phyloP scores from a whole-genome alignment of 2,113 vertebrate species.

The Anarhynchus alexandrinus region DNA sequence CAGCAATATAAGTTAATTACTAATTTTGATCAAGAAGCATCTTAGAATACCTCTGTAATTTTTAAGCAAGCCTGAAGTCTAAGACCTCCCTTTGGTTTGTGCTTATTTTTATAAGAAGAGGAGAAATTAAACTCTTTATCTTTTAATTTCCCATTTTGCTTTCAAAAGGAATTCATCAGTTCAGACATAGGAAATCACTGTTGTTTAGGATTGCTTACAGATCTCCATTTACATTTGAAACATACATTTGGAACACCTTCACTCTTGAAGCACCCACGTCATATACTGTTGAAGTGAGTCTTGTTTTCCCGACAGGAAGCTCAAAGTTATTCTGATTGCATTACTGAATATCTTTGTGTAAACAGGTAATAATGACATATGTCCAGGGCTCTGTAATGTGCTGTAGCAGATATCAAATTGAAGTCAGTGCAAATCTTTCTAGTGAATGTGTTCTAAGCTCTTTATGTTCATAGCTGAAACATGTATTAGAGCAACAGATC shows the following conservation, averaged over 20 bases:
- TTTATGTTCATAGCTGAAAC: neutral
- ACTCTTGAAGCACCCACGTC: neutral
- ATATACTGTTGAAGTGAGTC: neutral
- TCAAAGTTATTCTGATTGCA: neutral
- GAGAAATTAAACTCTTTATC: neutral
- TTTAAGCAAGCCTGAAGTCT: neutral
- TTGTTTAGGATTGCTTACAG: neutral
- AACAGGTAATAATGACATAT: neutral
- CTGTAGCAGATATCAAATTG: neutral
- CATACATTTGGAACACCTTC: neutral
- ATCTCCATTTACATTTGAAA: neutral
- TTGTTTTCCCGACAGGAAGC: neutral
- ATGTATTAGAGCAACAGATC: neutral
- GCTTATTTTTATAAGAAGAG: neutral
- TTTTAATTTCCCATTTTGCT: neutral
- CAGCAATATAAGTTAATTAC: neutral
- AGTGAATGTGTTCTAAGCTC: neutral
- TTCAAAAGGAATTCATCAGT: neutral
- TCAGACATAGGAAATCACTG: neutral
- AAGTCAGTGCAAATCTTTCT: neutral
- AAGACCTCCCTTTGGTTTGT: neutral
- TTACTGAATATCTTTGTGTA: neutral
- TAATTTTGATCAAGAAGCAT: constrained; percentile 13
- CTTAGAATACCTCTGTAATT: neutral
- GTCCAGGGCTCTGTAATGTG: neutral